Evolutionary conservation across 2,888 invertebrate genomes (phyloP), one percentile per base, ranked within the genome.

Genomic region (Athalia rosae): DNA sequence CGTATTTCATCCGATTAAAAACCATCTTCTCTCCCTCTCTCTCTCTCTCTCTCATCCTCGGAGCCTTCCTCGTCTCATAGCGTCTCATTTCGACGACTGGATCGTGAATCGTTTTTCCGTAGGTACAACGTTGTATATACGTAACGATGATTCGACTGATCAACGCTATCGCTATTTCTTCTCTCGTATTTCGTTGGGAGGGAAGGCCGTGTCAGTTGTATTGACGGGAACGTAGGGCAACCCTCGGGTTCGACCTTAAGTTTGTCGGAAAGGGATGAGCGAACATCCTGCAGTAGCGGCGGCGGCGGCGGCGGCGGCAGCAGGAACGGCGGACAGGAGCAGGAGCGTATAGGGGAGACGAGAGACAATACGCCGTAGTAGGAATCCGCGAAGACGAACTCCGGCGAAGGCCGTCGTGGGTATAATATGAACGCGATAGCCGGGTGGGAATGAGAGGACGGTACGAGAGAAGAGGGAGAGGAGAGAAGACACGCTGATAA

Each of bases 401-500:
- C 15, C 50, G 50, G 50, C 15, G 50, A 5, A 28, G 48, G 7
- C 15, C 4, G 67, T 53, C 15, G 53, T 41, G 47, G 63, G 63
- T 71, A 71, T 58, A 56, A 58, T 74, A 61, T 61, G 61, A 74
- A 48, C 56, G 61, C 28, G 28, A 28, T 28, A 28, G 28, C 28
- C 1, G 56, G 4, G 4, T 7, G 6, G 11, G 9, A 41, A 41
- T 71, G 43, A 58, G 47, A 13, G 61, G 61, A 61, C 59, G 15
- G 13, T 9, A 7, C 53, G 28, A 8, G 13, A 13, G 43, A 28
- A 8, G 11, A 28, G 56, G 56, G 62, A 58, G 50, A 69, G 15
- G 43, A 64, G 64, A 41, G 11, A 41, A 59, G 59, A 61, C 48
- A 71, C 61, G 73, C 53, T 67, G 62, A 73, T 63, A 73, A 78